Percentiles rank a stretch among this genome's conserved stretches.
These are phyloP conservation scores for Crossocerus cetratus DNA, from an alignment of 2,888 invertebrate genomes.

Conservation along the genomic window DNA sequence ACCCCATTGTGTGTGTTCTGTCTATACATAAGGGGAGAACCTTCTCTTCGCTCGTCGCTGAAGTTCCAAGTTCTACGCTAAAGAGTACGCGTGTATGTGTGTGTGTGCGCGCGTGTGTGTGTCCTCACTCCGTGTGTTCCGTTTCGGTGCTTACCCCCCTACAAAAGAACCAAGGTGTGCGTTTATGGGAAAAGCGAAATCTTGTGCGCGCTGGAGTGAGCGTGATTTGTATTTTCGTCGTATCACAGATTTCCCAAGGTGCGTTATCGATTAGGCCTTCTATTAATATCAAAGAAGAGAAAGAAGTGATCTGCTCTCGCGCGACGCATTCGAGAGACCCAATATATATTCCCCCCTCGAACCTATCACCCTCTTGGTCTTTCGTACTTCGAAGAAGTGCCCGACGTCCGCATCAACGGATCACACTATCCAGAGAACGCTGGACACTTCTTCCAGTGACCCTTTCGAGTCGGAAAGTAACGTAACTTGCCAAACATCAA, in stretches of 20 bases:
- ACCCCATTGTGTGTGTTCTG: conserved; percentile 62
- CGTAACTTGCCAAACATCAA: conserved; percentile 70
- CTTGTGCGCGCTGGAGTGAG: conserved; percentile 45
- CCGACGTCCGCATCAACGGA: conserved; percentile 8
- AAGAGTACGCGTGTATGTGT: conserved; percentile 7
- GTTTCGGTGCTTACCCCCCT: conserved; percentile 32
- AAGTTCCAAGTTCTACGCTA: neutral
- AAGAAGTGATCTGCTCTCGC: conserved; percentile 16
- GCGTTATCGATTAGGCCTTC: conserved; percentile 57
- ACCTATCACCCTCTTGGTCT: conserved; percentile 17
- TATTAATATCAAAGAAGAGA: conserved; percentile 38
- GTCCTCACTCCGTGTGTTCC: conserved; percentile 36
- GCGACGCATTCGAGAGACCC: conserved; percentile 20
- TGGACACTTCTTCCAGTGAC: conserved; percentile 63
- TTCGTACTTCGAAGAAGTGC: conserved; percentile 14
- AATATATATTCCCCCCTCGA: conserved; percentile 6
- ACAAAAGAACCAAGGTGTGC: conserved; percentile 38
- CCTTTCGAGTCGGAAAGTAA: conserved; percentile 74
- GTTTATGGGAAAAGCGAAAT: conserved; percentile 42
- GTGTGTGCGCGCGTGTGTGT: too few species aligned
- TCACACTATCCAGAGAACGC: conserved; percentile 42
- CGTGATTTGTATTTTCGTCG: conserved; percentile 57
- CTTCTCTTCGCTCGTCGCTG: neutral
- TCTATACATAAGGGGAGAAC: conserved; percentile 2
- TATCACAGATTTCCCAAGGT: conserved; percentile 76